These are phyloP conservation scores for Apocrypta bakeri DNA, from an alignment of 1,140 invertebrate species.

Conservation along the genomic window DNA sequence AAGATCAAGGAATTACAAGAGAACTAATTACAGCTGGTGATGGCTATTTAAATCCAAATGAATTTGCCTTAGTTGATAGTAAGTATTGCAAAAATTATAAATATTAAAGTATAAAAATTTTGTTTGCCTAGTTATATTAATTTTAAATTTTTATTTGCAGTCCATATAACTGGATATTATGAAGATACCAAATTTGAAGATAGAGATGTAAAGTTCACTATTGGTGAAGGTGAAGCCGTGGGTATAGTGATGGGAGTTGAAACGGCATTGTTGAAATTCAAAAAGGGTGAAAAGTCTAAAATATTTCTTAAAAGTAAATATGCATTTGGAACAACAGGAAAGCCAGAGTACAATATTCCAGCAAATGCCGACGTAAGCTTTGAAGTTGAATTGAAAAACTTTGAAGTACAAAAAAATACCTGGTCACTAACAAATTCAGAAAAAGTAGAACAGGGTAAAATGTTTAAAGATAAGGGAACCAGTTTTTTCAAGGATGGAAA, in stretches of 20 bases:
- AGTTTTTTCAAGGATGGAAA: conserved; percentile 91
- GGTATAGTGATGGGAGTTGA: conserved; percentile 90
- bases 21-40: conserved; percentile 82
- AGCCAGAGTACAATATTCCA: conserved; percentile 84
- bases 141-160: conserved; percentile 71
- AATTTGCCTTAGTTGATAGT: conserved; percentile 84
- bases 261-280: conserved; percentile 88
- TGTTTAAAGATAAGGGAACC: conserved; percentile 93
- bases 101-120: not conserved
- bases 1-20: conserved; percentile 89
- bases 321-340: conserved; percentile 87
- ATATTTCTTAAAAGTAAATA: conserved; percentile 86
- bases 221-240: conserved; percentile 89
- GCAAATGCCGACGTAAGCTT: conserved; percentile 88
- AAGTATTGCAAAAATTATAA: conserved; percentile 35
- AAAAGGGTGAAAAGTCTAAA: conserved; percentile 85
- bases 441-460: conserved; percentile 87
- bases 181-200: conserved; percentile 83
- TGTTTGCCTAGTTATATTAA: too few species aligned
- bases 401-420: conserved; percentile 88
- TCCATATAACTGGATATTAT: conserved; percentile 85
- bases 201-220: conserved; percentile 85
- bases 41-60: conserved; percentile 82
- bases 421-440: conserved; percentile 88
- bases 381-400: conserved; percentile 85